Evolutionary conservation across 2,888 invertebrate species (phyloP), one percentile per base, ranked within the genome.

Genomic region (Malachius bipustulatus): DNA sequence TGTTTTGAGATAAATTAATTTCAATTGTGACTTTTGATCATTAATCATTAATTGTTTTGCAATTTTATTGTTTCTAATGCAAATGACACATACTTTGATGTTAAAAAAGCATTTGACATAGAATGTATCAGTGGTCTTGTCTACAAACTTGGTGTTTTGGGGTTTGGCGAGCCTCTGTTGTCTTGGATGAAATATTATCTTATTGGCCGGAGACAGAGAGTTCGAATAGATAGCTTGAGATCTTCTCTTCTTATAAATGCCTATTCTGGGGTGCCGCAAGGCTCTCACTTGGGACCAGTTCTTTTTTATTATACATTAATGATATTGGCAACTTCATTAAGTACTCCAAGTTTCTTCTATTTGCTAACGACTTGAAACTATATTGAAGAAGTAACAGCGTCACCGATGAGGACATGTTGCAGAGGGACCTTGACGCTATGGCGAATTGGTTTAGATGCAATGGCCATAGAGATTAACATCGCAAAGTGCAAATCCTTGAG

Each of bases 231-330:
- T 10, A 11, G 29, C 8, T 29, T 29, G 8, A 29, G n/a, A n/a
- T n/a, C 8, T 9, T 29, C 29, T 6, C 8, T 6, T 6, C 9
- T n/a, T n/a, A 9, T 29, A n/a, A 9, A 9, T 9, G 29, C 11
- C 11, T n/a, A 8, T 9, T 29, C 29, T 8, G 29, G 29, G 8
- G 19, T 32, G 9, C 8, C 8, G 10, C 32, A 32, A 32, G 32
- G 32, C n/a, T 3, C 32, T 14, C 32, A 32, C n/a, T 10, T 32
- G 4, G 32, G 16, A 11, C 27, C 24, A 14, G 10, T 32, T 4
- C n/a, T 32, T 3, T 32, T 32, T 19, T 11, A 12, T 27, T 32
- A 27, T 32, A 19, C 24, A 32, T 32, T 31, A 31, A 31, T 15
- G 9, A 9, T 8, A 15, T 31, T 8, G 8, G 6, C 10, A 14